A percentile compares a stretch with the other conserved stretches of the same genome.
Evolutionary conservation across 2,888 invertebrate genomes (phyloP).

Genomic region (Trichogramma dendrolimi): DNA sequence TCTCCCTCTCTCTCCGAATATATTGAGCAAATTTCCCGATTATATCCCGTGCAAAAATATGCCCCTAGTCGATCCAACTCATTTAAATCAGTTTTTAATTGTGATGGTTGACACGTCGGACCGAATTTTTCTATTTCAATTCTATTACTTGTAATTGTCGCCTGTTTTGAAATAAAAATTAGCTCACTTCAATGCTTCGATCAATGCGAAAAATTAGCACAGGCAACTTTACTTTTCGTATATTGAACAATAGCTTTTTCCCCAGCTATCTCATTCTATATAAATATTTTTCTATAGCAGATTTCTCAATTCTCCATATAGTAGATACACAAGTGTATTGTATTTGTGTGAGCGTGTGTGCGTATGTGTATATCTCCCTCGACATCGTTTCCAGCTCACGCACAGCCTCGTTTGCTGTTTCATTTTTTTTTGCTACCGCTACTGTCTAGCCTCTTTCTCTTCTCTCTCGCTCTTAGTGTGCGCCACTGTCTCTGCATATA

Average conservation of each 20-base stretch:
- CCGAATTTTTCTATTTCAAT: too few relatives aligned
- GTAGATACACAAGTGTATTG: too few relatives aligned
- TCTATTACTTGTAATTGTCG: too few relatives aligned
- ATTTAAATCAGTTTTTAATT: too few relatives aligned
- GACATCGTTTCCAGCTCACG: constrained; percentile 3
- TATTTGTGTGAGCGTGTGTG: too few relatives aligned
- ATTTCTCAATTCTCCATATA: not conserved
- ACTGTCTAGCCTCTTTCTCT: constrained; percentile 16
- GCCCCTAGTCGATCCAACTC: too few relatives aligned
- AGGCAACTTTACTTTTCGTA: constrained; percentile 43
- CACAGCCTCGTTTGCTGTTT: not conserved
- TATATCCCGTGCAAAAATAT: too few relatives aligned
- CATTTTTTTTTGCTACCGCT: constrained; percentile 1
- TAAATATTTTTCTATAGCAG: constrained; percentile 3
- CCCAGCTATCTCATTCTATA: too few relatives aligned
- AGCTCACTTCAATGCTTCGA: constrained; percentile 43
- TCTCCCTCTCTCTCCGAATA: too few relatives aligned
- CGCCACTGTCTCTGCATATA: constrained; percentile 9
- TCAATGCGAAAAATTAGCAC: constrained; percentile 45
- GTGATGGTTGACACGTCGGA: too few relatives aligned
- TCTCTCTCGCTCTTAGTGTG: constrained; percentile 20
- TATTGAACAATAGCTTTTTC: constrained; percentile 5
- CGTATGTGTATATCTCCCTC: not conserved
- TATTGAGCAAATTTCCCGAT: too few relatives aligned
- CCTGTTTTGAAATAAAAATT: too few relatives aligned